These are phyloP conservation scores for Drosophila nebulosa DNA, from an alignment of 1,140 invertebrate genomes.

Conservation along the genomic window DNA sequence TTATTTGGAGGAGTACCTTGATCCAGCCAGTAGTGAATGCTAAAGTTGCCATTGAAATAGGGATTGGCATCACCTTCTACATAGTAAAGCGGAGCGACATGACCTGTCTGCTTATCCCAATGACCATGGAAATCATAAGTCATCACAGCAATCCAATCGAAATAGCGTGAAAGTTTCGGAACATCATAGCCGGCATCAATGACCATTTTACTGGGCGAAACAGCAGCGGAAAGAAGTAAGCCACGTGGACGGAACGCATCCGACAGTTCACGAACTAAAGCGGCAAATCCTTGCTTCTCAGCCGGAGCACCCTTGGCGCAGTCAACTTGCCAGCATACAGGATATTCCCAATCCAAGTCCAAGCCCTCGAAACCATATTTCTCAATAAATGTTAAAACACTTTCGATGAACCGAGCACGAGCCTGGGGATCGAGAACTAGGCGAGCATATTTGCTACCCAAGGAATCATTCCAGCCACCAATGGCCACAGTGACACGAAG, in stretches of 20 bases:
- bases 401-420: constrained; percentile 87
- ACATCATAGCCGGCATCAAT: constrained; percentile 92
- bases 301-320: constrained; percentile 88
- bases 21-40: constrained; percentile 90
- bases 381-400: constrained; percentile 88
- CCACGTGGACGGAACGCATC: constrained; percentile 86
- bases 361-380: constrained; percentile 92
- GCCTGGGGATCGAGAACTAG: constrained; percentile 89
- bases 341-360: constrained; percentile 94
- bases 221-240: constrained; percentile 89
- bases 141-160: constrained; percentile 95
- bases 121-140: constrained; percentile 94
- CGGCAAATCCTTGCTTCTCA: constrained; percentile 89
- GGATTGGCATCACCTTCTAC: constrained; percentile 87
- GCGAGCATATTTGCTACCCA: constrained; percentile 91
- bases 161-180: constrained; percentile 85
- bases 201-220: constrained; percentile 91
- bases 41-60: constrained; percentile 91
- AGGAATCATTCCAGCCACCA: constrained; percentile 93
- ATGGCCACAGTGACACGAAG: constrained; percentile 84
- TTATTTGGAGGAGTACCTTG: constrained; percentile 89
- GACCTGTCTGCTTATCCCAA: constrained; percentile 94
- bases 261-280: constrained; percentile 87
- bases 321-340: constrained; percentile 88
- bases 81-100: constrained; percentile 91